Percentiles rank a stretch among this genome's conserved stretches.
Evolutionary conservation across 2,797 vertebrate genomes (phyloP).

Genomic region (Cossypha heuglini): DNA sequence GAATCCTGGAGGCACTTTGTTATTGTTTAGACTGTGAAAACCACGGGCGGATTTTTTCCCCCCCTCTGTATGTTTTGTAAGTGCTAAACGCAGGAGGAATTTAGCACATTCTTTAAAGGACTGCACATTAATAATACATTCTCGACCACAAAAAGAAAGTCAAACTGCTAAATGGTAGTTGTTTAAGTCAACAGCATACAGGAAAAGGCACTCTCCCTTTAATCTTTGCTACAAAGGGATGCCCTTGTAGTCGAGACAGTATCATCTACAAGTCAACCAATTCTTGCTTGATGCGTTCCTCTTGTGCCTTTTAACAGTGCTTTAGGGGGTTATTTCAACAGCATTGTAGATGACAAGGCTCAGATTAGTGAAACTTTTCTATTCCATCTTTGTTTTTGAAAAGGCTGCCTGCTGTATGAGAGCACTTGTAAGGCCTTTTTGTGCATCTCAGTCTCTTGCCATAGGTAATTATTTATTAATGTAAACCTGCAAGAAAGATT

Average conservation of each 20-base stretch:
- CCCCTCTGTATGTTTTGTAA: constrained; percentile 63
- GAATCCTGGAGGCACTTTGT: constrained; percentile 76
- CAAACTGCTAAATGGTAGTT: constrained; percentile 49
- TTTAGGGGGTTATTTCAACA: constrained; percentile 22
- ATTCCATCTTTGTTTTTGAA: constrained; percentile 53
- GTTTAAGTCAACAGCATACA: constrained; percentile 29
- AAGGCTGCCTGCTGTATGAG: constrained; percentile 17
- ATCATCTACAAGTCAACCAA: neutral
- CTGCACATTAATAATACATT: constrained; percentile 72
- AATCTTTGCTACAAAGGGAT: constrained; percentile 51
- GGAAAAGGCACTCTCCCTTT: constrained; percentile 55
- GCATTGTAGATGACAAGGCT: neutral
- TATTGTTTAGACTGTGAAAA: constrained; percentile 70
- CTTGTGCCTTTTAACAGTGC: constrained; percentile 35
- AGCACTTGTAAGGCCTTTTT: constrained; percentile 6
- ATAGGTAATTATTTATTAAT: constrained; percentile 65
- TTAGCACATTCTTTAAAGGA: constrained; percentile 58
- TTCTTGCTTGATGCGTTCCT: constrained; percentile 14
- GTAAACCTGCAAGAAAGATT: constrained; percentile 38
- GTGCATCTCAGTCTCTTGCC: constrained; percentile 9
- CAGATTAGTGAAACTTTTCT: constrained; percentile 2
- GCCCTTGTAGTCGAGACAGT: neutral
- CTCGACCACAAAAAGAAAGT: constrained; percentile 50
- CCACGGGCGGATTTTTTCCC: neutral
- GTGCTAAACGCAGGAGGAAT: constrained; percentile 56